A percentile compares a stretch with the other conserved stretches of the same genome.
These are phyloP conservation scores for Sebastes ruberrimus DNA, from an alignment of 2,797 vertebrate genomes.

Conservation along the genomic window DNA sequence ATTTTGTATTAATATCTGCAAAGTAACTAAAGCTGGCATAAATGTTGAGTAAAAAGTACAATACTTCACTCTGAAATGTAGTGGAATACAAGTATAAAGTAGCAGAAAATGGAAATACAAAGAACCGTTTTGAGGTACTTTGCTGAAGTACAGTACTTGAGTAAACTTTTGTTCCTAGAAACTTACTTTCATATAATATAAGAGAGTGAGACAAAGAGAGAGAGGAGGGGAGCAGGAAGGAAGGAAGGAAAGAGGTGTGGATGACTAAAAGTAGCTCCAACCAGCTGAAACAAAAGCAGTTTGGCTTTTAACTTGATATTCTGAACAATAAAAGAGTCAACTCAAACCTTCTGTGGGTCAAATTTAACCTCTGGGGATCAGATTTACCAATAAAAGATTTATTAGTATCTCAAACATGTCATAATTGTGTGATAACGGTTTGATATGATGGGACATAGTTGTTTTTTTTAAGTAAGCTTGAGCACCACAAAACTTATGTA, in stretches of 20 bases:
- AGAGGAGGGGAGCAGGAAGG: neutral
- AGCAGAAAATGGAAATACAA: no score
- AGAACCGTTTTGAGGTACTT: no score
- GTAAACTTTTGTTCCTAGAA: conserved; percentile 39
- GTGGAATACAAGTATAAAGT: no score
- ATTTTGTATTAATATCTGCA: no score
- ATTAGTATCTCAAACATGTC: no score
- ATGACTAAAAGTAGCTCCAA: conserved; percentile 56
- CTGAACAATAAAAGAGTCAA: neutral
- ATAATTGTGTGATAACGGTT: neutral
- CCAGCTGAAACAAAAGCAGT: conserved; percentile 53
- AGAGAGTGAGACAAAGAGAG: neutral
- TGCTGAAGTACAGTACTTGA: no score
- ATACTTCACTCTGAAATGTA: no score
- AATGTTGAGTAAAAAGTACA: no score
- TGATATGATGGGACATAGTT: neutral
- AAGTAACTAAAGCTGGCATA: no score
- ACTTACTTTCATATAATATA: neutral
- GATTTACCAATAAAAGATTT: neutral
- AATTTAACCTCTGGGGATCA: neutral
- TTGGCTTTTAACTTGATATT: conserved; percentile 38
- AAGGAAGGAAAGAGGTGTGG: conserved; percentile 75
- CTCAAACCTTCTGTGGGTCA: neutral
- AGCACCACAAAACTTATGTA: no score
- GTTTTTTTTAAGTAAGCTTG: no score